Evolutionary conservation across 2,888 invertebrate genomes (phyloP).

Genomic region (Chrysolina americana): DNA sequence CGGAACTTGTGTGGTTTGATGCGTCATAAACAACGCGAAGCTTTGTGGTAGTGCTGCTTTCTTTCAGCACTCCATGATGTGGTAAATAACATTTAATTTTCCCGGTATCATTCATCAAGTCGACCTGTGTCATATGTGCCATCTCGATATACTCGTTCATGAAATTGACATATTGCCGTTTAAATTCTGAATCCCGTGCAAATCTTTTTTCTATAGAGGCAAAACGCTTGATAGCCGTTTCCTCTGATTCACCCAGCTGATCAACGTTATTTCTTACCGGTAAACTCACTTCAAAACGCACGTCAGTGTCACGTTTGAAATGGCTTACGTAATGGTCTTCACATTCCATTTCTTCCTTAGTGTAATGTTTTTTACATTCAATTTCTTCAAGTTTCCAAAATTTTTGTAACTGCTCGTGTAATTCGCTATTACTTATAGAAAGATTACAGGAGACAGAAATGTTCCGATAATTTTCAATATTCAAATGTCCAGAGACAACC

Average conservation of each 20-base stretch:
- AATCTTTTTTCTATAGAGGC: no score
- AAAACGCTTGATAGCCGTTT: no score
- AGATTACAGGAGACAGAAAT: background rate
- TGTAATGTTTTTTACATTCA: background rate
- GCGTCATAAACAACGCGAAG: slow-evolving; percentile 36
- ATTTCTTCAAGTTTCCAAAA: background rate
- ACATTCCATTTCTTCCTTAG: background rate
- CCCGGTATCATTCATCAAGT: background rate
- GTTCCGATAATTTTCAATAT: background rate
- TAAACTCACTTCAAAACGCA: no score
- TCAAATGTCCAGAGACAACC: background rate
- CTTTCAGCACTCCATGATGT: slow-evolving; percentile 31
- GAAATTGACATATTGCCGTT: background rate
- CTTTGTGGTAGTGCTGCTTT: slow-evolving; percentile 33
- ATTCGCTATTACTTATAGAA: background rate
- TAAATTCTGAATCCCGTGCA: no score
- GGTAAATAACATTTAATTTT: slow-evolving; percentile 26
- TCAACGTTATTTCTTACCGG: no score
- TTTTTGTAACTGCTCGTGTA: background rate
- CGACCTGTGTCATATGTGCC: background rate
- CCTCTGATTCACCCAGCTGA: no score
- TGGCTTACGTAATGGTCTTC: background rate
- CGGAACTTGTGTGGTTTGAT: slow-evolving; percentile 13
- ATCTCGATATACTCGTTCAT: background rate
- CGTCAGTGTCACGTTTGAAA: background rate